These are phyloP conservation scores for Gymnobelideus leadbeateri DNA, from an alignment of 2,113 vertebrate species.

Conservation along the genomic window DNA sequence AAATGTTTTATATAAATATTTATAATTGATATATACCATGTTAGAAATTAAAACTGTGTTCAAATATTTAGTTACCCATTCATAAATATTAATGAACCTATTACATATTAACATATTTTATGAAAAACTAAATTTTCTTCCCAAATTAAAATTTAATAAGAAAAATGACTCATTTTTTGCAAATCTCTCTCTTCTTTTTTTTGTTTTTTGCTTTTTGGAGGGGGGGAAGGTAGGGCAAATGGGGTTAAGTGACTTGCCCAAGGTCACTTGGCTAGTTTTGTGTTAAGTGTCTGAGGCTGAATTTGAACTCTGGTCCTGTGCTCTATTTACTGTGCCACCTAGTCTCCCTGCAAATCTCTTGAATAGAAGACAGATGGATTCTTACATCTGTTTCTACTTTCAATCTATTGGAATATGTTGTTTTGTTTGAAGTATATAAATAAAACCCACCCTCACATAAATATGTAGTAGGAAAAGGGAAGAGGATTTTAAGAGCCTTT, in stretches of 20 bases:
- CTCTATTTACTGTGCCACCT: too few relatives aligned
- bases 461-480: neutral
- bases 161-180: neutral
- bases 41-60: neutral
- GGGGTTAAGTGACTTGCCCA: too few relatives aligned
- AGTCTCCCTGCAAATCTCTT: neutral
- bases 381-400: neutral
- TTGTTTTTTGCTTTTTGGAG: too few relatives aligned
- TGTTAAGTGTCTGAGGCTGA: too few relatives aligned
- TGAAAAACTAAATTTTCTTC: neutral
- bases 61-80: neutral
- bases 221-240: too few relatives aligned
- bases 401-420: neutral
- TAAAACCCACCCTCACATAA: neutral
- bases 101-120: neutral
- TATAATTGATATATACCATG: neutral
- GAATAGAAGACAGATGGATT: neutral
- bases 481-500: neutral
- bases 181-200: too few relatives aligned
- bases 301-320: too few relatives aligned
- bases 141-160: neutral
- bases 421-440: neutral
- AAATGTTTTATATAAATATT: too few relatives aligned
- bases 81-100: neutral
- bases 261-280: too few relatives aligned